Conservation (phyloP, 2,888 invertebrate genomes). For the Agrypnus murinus region DNA sequence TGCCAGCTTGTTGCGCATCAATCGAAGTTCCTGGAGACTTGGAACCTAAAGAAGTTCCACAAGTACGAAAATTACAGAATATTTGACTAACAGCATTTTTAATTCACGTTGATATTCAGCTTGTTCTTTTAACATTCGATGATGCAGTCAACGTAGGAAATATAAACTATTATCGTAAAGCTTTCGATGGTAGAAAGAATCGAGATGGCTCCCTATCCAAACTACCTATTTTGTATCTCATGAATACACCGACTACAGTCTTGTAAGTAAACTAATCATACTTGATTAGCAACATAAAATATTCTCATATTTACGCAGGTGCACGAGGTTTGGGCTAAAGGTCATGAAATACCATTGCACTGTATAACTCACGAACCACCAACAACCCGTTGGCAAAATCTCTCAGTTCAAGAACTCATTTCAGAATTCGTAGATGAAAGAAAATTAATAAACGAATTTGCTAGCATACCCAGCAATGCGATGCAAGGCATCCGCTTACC, state of each 20-base stretch:
- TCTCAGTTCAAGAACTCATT: slow-evolving; percentile 72
- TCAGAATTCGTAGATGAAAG: slow-evolving; percentile 78
- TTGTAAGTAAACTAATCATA: slow-evolving; percentile 64
- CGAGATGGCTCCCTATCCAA: no score
- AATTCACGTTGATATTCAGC: slow-evolving; percentile 73
- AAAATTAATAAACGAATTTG: slow-evolving; percentile 72
- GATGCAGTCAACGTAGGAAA: slow-evolving; percentile 77
- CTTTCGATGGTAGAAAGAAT: slow-evolving; percentile 74
- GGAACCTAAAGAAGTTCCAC: slow-evolving; percentile 71
- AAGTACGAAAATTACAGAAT: slow-evolving; percentile 66
- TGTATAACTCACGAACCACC: slow-evolving; percentile 77
- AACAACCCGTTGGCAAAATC: slow-evolving; percentile 76
- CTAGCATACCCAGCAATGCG: slow-evolving; percentile 71
- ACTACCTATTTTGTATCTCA: slow-evolving; percentile 80
- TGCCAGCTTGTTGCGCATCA: slow-evolving; percentile 75
- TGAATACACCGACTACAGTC: slow-evolving; percentile 81
- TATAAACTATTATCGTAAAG: slow-evolving; percentile 74
- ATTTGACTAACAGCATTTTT: slow-evolving; percentile 10
- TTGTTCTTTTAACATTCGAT: slow-evolving; percentile 80
- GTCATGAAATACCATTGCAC: slow-evolving; percentile 82
- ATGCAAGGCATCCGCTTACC: slow-evolving; percentile 74
- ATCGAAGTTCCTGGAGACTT: slow-evolving; percentile 72
- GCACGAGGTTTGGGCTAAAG: slow-evolving; percentile 75
- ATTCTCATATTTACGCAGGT: no score
- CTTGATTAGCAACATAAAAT: no score